Conservation (phyloP, 1,140 invertebrate species). For the Amphibalanus amphitrite region DNA sequence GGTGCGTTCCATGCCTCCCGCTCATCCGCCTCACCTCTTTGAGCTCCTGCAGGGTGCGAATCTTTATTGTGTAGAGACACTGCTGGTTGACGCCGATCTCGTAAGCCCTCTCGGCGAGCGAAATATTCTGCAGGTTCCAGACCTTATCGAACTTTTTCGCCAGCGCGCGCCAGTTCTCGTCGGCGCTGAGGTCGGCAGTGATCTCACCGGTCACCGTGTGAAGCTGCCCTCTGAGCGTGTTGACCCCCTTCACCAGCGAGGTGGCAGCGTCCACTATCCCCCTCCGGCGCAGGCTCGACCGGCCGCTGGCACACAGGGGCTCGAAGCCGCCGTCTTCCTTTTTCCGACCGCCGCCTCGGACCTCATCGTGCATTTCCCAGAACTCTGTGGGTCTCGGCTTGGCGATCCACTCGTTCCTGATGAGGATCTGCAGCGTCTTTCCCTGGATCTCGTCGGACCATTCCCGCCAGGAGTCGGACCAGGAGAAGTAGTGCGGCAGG, state of each 20-base stretch:
- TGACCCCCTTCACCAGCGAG: background rate
- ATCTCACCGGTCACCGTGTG: background rate
- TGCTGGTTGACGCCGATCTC: background rate
- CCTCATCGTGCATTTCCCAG: background rate
- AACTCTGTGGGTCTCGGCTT: no score
- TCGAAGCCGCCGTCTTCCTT: no score
- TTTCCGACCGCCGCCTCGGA: no score
- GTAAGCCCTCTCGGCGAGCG: background rate
- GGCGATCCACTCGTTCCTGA: background rate
- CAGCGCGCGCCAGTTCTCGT: background rate
- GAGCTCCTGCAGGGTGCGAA: background rate
- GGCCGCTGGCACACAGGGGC: background rate
- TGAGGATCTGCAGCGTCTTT: background rate
- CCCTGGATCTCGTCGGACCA: background rate
- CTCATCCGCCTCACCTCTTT: background rate
- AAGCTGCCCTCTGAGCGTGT: background rate
- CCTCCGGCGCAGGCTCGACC: background rate
- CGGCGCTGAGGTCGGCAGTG: background rate
- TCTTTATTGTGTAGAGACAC: background rate
- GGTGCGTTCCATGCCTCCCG: no score
- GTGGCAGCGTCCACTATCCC: background rate
- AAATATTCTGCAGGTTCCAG: background rate
- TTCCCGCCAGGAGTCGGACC: background rate
- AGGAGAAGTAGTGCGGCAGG: background rate
- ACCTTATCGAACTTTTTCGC: background rate